phyloP scores from a whole-genome alignment of 2,888 invertebrate genomes.

The Hydraecia micacea region DNA sequence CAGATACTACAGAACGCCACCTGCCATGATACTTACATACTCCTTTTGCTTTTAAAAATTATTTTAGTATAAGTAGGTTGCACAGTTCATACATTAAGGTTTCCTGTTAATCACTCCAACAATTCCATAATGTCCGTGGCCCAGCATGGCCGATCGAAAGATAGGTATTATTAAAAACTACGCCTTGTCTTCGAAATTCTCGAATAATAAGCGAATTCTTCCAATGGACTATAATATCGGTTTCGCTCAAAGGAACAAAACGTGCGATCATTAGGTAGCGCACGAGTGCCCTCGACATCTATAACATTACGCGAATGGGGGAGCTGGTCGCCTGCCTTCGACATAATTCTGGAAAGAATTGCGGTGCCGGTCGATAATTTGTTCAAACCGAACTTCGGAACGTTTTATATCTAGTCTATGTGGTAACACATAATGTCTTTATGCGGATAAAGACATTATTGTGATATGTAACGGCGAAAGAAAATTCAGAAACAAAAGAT shows the following conservation, averaged over 20 bases:
- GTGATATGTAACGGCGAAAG: neutral
- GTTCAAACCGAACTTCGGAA: neutral
- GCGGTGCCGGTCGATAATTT: constrained; percentile 7
- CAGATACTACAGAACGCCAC: neutral
- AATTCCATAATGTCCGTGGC: neutral
- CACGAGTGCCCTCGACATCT: constrained; percentile 47
- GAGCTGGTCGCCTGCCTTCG: constrained; percentile 18
- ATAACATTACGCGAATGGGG: constrained; percentile 38
- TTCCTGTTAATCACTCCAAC: neutral
- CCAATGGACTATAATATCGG: constrained; percentile 3
- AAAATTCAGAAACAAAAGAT: neutral
- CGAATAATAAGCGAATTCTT: neutral
- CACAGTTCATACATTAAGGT: too few species aligned
- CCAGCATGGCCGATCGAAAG: neutral
- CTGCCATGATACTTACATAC: neutral
- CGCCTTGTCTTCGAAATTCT: neutral
- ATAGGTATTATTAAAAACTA: neutral
- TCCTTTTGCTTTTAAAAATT: neutral
- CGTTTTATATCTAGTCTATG: neutral
- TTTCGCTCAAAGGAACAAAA: constrained; percentile 10
- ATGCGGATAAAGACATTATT: neutral
- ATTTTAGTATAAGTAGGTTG: neutral
- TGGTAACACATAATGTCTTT: neutral
- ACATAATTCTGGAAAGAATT: constrained; percentile 24
- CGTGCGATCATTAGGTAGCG: constrained; percentile 36